Conservation (phyloP, 2,113 vertebrate genomes). For the Bubo scandiacus region DNA sequence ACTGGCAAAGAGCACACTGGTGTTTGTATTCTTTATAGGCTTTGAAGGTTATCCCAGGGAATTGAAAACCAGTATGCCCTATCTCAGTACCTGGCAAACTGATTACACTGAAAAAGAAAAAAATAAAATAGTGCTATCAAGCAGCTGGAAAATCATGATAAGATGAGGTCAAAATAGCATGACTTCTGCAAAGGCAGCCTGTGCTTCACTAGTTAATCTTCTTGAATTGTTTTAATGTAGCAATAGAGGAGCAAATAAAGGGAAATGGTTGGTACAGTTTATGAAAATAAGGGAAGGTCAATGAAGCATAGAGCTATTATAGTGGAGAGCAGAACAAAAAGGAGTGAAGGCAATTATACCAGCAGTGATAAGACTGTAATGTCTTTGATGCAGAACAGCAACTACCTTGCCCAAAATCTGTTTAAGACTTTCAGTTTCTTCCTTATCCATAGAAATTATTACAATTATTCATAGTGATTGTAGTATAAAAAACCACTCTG, state of each 20-base stretch:
- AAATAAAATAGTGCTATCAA: neutral
- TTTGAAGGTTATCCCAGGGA: neutral
- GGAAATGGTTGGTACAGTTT: slow-evolving; percentile 25
- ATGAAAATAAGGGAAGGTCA: slow-evolving; percentile 55
- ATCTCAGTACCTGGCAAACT: neutral
- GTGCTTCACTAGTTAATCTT: slow-evolving; percentile 27
- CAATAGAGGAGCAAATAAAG: slow-evolving; percentile 21
- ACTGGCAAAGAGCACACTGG: neutral
- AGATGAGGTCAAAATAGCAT: slow-evolving; percentile 1
- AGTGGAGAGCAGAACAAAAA: slow-evolving; percentile 7
- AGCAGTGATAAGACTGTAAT: neutral
- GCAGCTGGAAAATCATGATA: slow-evolving; percentile 23
- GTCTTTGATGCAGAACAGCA: neutral
- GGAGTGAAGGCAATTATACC: slow-evolving; percentile 20
- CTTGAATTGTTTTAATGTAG: slow-evolving; percentile 23
- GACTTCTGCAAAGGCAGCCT: slow-evolving; percentile 5
- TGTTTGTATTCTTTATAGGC: neutral
- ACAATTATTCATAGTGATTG: neutral
- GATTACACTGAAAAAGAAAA: neutral
- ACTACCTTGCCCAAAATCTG: neutral
- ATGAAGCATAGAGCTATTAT: slow-evolving; percentile 31
- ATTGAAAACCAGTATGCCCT: neutral
- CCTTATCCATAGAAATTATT: neutral
- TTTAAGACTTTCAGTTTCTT: neutral
- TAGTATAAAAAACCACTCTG: neutral